A percentile compares a stretch with the other conserved stretches of the same genome.
phyloP scores from a whole-genome alignment of 2,888 invertebrate species.

The Graphium colonna region DNA sequence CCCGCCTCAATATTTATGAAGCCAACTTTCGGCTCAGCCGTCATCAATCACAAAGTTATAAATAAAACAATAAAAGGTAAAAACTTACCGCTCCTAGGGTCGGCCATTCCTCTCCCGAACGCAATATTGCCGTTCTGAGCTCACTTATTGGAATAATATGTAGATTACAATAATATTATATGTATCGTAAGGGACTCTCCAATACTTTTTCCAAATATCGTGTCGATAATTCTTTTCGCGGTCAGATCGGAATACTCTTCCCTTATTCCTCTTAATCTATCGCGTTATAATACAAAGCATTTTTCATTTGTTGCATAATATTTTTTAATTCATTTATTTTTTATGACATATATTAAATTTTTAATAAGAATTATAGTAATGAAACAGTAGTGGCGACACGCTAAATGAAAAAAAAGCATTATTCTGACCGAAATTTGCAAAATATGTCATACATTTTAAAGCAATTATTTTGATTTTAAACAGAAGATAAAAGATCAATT shows the following conservation, averaged over 20 bases:
- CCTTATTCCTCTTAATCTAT: background rate
- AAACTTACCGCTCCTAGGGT: conserved; percentile 68
- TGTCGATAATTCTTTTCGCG: conserved; percentile 49
- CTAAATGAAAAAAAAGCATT: no score
- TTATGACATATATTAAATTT: no score
- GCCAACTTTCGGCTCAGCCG: conserved; percentile 60
- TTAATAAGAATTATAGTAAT: no score
- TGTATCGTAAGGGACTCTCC: conserved; percentile 56
- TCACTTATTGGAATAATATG: conserved; percentile 80
- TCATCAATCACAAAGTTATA: conserved; percentile 81
- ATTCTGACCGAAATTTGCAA: no score
- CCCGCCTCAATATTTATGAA: conserved; percentile 76
- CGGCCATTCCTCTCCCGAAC: conserved; percentile 55
- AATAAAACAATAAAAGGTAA: conserved; percentile 80
- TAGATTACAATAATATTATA: conserved; percentile 74
- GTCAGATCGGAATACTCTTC: conserved; percentile 1
- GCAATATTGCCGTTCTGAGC: conserved; percentile 70
- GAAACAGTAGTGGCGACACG: no score
- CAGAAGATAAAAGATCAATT: no score
- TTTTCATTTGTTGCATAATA: conserved; percentile 16
- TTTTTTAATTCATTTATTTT: conserved; percentile 5
- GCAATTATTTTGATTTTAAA: no score
- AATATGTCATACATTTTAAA: no score
- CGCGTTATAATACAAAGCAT: conserved; percentile 8
- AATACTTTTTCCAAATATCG: conserved; percentile 55